These are phyloP conservation scores for Leptopilina syphax DNA, from an alignment of 2,888 invertebrate species.

Conservation along the genomic window DNA sequence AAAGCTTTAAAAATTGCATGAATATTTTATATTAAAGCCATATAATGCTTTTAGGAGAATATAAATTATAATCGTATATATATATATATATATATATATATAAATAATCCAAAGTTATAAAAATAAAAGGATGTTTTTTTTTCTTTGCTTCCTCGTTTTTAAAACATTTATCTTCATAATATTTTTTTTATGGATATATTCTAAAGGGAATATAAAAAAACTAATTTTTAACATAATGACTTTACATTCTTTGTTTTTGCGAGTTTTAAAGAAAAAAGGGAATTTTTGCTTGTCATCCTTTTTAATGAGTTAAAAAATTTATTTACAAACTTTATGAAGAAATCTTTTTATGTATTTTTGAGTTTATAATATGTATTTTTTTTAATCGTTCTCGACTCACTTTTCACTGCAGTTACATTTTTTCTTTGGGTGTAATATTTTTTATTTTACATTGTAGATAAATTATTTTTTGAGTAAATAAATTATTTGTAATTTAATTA, in stretches of 20 bases:
- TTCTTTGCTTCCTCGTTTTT: no score
- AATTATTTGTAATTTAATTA: no score
- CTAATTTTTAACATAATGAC: neutral
- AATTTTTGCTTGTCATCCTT: neutral
- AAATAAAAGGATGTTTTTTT: conserved; percentile 3
- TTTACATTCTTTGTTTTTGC: neutral
- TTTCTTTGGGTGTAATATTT: no score
- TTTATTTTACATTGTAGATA: no score
- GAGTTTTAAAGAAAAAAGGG: neutral
- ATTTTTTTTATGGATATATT: neutral
- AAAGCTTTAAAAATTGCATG: neutral
- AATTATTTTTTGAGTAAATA: no score
- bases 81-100: neutral
- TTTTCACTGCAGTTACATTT: no score
- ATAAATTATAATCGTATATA: neutral
- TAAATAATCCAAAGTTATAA: neutral
- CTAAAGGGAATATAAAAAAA: neutral
- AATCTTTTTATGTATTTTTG: no score
- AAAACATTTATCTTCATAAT: neutral
- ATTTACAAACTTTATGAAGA: no score
- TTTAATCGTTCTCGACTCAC: no score
- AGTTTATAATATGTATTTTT: no score
- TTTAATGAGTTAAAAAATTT: no score
- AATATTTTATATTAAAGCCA: neutral
- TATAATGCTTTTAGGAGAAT: neutral